Base-by-base conservation (phyloP, 2,113 vertebrate species). In the Corydoras sp. region DNA sequence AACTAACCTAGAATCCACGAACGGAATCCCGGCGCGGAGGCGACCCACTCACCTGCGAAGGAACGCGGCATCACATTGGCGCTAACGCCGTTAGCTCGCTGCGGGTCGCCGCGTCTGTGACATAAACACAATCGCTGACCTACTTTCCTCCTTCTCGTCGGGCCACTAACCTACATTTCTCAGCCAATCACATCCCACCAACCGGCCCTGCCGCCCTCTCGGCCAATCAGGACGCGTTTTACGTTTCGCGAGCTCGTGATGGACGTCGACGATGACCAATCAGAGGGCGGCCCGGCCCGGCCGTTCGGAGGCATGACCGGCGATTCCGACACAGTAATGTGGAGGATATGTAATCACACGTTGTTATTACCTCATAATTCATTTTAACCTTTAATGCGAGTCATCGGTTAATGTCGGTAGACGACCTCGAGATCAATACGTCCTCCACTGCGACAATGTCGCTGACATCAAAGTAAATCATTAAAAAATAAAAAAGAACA, bases 111-210 rank as follows among this genome's bases (percentile, higher is more conserved):
- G 71, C 61, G 71, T 49, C 77, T 83, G 83, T 90, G 89, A 89
- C 86, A 90, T 89, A 90, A 89, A 89, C 86, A 85, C 87, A 80
- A 80, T 86, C 85, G 82, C 79, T 90, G 89, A 89, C 88, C 89
- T 85, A 90, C 83, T 89, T 79, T 90, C 87, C 88, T 87, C 75
- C 80, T 79, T 86, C 81, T 84, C 86, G 88, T 87, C 87, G 88
- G 79, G 88, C 85, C 87, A 89, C 89, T 90, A 89, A 90, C 89
- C 89, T 90, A 90, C 83, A 89, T 89, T 89, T 78, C 10, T 81
- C 68, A 59, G 55, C 89, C 86, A 89, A 90, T 90, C 32, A 70
- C 29, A 61, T 61, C 5, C 0, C 32, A 1, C 76, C 60, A 71
- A 43, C 56, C 50, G 18, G 58, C 62, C 29, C 55, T 32, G 77